Percentiles rank a stretch among this genome's conserved stretches.
These are phyloP conservation scores for Holothuria leucospilota DNA, from an alignment of 53 echinoderm and acorn worm genomes.

Conservation along the genomic window DNA sequence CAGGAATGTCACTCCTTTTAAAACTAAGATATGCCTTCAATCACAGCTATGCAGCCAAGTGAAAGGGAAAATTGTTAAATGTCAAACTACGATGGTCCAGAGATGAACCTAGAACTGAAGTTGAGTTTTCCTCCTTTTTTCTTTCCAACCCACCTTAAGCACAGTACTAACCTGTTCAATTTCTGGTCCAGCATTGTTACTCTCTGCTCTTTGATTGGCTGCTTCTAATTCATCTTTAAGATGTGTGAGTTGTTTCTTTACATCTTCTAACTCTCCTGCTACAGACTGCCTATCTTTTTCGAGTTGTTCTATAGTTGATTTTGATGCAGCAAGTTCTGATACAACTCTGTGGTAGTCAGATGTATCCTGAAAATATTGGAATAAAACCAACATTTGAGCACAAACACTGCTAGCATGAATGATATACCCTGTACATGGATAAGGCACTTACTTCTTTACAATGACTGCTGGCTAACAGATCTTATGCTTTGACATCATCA, in stretches of 20 bases:
- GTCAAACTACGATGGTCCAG: no score
- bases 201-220: slow-evolving; percentile 59
- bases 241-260: slow-evolving; percentile 73
- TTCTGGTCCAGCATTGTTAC: slow-evolving; percentile 34
- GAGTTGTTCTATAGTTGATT: slow-evolving; percentile 72
- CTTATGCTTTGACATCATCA: no score
- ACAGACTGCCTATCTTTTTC: slow-evolving; percentile 66
- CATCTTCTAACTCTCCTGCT: slow-evolving; percentile 73
- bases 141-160: no score
- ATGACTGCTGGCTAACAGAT: no score
- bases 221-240: slow-evolving; percentile 75
- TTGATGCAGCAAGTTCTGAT: slow-evolving; percentile 70
- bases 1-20: no score
- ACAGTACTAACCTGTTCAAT: slow-evolving; percentile 24
- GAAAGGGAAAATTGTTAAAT: no score
- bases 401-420: not conserved
- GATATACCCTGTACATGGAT: no score
- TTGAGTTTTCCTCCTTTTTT: no score
- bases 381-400: not conserved
- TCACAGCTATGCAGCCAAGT: no score
- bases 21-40: no score
- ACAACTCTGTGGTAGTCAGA: slow-evolving; percentile 73
- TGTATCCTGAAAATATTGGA: slow-evolving; percentile 43
- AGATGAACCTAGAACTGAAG: no score
- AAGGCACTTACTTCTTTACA: no score